A percentile compares a stretch with the other conserved stretches of the same genome.
Evolutionary conservation across 92 coral and sea anemone species (phyloP).

Genomic region (Parazoanthus darwini): DNA sequence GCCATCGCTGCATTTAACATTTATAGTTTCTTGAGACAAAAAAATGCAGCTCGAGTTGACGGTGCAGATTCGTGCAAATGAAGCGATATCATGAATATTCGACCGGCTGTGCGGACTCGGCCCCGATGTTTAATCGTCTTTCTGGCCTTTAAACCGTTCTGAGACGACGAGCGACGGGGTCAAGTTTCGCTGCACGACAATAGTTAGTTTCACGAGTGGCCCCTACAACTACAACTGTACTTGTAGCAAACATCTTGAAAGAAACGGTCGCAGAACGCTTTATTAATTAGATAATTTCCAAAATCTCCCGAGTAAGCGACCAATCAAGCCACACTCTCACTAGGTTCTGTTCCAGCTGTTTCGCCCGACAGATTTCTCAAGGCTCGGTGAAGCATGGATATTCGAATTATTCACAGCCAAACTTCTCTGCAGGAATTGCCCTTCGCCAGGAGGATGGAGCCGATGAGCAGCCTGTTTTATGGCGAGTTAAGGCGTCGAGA

Average conservation of each 20-base stretch:
- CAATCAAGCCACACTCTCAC: slow-evolving; percentile 34
- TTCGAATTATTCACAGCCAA: slow-evolving; percentile 34
- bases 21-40: not conserved
- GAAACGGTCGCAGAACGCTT: slow-evolving; percentile 39
- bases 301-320: slow-evolving; percentile 36
- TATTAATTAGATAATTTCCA: slow-evolving; percentile 36
- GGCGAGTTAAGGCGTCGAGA: slow-evolving; percentile 40
- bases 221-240: not conserved
- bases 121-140: slow-evolving; percentile 3
- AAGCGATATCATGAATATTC: slow-evolving; percentile 6
- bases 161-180: slow-evolving; percentile 9
- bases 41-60: not conserved
- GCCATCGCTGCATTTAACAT: not conserved
- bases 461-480: slow-evolving; percentile 24
- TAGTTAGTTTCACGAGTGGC: slow-evolving; percentile 8
- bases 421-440: slow-evolving; percentile 43
- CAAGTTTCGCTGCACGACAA: not conserved
- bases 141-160: not conserved
- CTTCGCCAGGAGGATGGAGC: slow-evolving; percentile 36
- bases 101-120: not conserved
- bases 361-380: slow-evolving; percentile 31
- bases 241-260: slow-evolving; percentile 4
- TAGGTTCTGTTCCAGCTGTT: slow-evolving; percentile 32
- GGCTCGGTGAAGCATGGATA: slow-evolving; percentile 39
- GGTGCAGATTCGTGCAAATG: not conserved